Conservation (phyloP, 2,797 vertebrate genomes). For the Sylvia borin region DNA sequence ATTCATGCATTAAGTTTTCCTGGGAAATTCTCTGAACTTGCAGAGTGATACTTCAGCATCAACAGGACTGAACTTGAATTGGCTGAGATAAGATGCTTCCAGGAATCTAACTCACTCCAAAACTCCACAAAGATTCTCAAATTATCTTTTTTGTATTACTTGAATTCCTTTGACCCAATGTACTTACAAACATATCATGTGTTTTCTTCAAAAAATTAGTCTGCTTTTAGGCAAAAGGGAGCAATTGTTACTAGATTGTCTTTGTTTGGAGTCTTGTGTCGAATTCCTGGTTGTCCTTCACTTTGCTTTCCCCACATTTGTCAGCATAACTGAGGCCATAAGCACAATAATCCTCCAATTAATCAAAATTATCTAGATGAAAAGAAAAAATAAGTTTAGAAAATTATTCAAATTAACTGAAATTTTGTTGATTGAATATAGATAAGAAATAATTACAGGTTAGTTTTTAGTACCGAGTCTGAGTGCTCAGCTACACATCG, state of each 20-base stretch:
- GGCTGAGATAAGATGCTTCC: not conserved
- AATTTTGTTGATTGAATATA: not conserved
- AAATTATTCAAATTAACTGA: not conserved
- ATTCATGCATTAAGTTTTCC: not conserved
- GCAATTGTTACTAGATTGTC: fast-evolving
- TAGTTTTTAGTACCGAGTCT: not conserved
- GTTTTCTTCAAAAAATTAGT: not conserved
- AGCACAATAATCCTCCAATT: not conserved
- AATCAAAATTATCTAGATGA: not conserved
- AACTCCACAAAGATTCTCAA: fast-evolving
- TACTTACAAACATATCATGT: not conserved
- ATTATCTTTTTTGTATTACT: not conserved
- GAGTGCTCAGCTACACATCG: not conserved
- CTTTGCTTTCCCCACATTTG: not conserved
- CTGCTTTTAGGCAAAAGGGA: not conserved
- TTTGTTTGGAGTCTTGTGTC: not conserved
- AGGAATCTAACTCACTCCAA: not conserved
- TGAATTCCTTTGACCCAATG: not conserved
- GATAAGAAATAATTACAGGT: not conserved
- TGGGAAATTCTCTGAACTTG: not conserved
- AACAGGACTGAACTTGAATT: not conserved
- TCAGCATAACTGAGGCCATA: not conserved
- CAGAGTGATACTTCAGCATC: not conserved
- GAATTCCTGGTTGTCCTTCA: not conserved
- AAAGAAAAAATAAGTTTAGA: not conserved